Evolutionary conservation across 1,140 invertebrate genomes (phyloP).

Genomic region (Diabrotica virgifera): DNA sequence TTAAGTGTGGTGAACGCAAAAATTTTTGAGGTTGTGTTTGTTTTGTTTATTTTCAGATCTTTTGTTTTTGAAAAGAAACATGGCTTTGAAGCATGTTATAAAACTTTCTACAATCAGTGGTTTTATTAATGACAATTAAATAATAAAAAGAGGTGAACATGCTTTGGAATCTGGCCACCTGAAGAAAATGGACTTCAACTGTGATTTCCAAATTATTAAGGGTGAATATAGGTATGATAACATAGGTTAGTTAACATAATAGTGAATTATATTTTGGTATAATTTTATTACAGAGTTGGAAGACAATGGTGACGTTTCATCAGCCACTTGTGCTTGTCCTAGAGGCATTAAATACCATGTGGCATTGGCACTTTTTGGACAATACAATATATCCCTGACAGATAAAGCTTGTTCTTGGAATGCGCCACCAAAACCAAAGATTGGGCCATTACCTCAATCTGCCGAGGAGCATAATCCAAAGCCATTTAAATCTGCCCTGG

Average conservation of each 20-base stretch:
- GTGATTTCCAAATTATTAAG: slow-evolving; percentile 8
- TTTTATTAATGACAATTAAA: slow-evolving; percentile 14
- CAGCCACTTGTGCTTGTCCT: slow-evolving; percentile 17
- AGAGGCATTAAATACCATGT: slow-evolving; percentile 24
- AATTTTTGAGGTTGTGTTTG: not conserved
- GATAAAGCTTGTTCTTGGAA: slow-evolving; percentile 17
- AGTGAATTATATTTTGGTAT: not conserved
- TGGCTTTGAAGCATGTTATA: not conserved
- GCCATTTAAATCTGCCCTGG: slow-evolving; percentile 19
- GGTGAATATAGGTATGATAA: slow-evolving; percentile 9
- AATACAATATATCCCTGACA: slow-evolving; percentile 14
- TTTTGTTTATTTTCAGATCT: not conserved
- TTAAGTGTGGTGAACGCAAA: too few species aligned
- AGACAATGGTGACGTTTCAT: not conserved
- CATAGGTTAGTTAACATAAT: not conserved
- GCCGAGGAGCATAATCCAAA: slow-evolving; percentile 24
- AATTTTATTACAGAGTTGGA: not conserved
- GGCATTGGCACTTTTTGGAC: slow-evolving; percentile 17
- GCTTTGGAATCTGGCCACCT: slow-evolving; percentile 20
- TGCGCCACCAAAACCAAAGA: slow-evolving; percentile 17
- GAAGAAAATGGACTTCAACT: slow-evolving; percentile 18
- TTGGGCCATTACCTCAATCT: slow-evolving; percentile 4
- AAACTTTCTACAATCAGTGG: not conserved
- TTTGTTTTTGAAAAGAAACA: not conserved
- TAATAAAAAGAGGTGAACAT: slow-evolving; percentile 26